phyloP scores from a whole-genome alignment of 2,797 vertebrate species.

The Vireo griseus region DNA sequence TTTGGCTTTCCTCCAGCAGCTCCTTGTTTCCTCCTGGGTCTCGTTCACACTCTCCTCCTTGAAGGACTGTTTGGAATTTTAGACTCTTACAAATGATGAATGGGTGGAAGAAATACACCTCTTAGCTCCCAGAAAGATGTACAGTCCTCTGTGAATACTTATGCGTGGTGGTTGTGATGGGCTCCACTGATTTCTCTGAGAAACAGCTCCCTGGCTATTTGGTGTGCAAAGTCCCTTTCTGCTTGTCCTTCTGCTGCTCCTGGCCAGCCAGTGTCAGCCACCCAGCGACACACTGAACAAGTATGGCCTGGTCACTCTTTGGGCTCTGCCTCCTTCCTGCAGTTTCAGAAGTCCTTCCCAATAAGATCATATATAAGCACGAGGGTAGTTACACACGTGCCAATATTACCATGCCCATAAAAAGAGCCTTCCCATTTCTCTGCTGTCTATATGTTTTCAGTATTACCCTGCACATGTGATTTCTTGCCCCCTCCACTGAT shows the following conservation, averaged over 20 bases:
- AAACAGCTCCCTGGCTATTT: background rate
- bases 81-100: conserved; percentile 36
- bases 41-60: conserved; percentile 32
- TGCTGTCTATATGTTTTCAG: background rate
- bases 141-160: background rate
- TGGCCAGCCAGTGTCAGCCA: background rate
- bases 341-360: background rate
- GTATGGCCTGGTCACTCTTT: fast-evolving
- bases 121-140: conserved; percentile 3
- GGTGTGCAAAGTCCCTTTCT: background rate
- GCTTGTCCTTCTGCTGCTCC: background rate
- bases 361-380: background rate
- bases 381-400: background rate
- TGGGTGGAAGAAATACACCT: conserved; percentile 20
- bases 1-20: conserved; percentile 51
- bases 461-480: fast-evolving
- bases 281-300: background rate
- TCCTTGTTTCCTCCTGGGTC: conserved; percentile 46
- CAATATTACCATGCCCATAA: background rate
- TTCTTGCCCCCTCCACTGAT: background rate
- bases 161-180: background rate
- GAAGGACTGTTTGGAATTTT: conserved; percentile 57
- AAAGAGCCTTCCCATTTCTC: background rate
- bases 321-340: background rate
- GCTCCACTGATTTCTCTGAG: background rate